Evolutionary conservation across 1,140 invertebrate genomes (phyloP).

Genomic region (Bactericera cockerelli): DNA sequence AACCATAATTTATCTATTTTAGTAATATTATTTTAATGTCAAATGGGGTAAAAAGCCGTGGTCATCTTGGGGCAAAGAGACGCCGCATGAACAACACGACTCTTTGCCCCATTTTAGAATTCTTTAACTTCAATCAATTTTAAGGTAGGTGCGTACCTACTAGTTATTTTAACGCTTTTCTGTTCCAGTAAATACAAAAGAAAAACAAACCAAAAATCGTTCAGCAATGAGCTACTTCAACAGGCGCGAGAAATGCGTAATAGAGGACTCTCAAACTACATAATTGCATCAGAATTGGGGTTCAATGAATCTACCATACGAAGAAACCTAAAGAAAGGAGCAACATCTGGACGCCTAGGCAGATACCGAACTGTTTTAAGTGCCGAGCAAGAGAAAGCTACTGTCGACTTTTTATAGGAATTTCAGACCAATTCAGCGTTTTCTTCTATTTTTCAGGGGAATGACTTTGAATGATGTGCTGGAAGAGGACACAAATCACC

Average conservation of each 20-base stretch:
- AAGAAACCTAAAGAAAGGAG: background rate
- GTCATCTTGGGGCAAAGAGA: no score
- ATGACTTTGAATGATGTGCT: no score
- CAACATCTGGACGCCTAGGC: background rate
- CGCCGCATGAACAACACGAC: no score
- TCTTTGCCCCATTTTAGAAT: no score
- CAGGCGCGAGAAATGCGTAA: background rate
- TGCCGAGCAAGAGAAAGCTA: background rate
- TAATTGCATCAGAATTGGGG: background rate
- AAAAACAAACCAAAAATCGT: background rate
- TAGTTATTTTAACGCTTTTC: background rate
- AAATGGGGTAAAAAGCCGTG: no score
- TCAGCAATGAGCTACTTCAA: background rate
- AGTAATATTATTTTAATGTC: background rate
- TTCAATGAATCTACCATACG: background rate
- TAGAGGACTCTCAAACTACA: background rate
- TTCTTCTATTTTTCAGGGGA: no score
- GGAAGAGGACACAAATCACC: no score
- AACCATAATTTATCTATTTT: no score
- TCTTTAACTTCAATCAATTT: no score
- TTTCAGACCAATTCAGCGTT: no score
- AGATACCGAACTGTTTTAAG: background rate
- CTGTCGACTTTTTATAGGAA: conserved; percentile 9
- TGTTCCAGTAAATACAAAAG: background rate
- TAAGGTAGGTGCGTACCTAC: background rate